These are phyloP conservation scores for cattle (Bos taurus) DNA, from an alignment of 2,113 vertebrate species.

Conservation along the genomic window DNA sequence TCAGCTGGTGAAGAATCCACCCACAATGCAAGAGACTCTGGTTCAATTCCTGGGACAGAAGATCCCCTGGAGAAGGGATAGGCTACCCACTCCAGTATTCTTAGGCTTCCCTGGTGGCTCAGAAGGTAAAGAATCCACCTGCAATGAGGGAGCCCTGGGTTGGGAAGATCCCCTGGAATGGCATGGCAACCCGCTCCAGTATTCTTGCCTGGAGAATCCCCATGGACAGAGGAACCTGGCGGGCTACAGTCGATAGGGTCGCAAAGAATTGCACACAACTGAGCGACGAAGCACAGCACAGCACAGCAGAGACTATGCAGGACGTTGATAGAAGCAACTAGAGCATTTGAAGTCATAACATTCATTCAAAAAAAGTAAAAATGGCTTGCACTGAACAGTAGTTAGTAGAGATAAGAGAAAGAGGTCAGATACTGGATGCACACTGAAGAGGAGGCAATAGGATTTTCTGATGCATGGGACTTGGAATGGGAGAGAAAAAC, in stretches of 20 bases:
- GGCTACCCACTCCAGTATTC: not conserved
- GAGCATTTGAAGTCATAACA: not conserved
- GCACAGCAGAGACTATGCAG: accelerated
- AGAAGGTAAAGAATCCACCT: not conserved
- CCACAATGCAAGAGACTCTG: not conserved
- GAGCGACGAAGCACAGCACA: accelerated
- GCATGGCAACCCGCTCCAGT: not conserved
- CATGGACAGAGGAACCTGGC: not conserved
- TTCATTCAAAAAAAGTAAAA: not conserved
- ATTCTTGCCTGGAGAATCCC: not conserved
- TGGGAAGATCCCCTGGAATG: not conserved
- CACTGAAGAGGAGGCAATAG: no score
- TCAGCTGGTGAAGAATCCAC: not conserved
- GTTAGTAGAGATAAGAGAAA: not conserved
- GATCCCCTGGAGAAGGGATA: not conserved
- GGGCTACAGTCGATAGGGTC: not conserved
- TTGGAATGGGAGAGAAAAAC: not conserved
- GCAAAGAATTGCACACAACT: not conserved
- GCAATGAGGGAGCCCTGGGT: not conserved
- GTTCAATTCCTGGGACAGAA: not conserved
- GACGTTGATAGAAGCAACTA: not conserved
- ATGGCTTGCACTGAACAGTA: not conserved
- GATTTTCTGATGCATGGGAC: not conserved
- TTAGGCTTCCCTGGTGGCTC: not conserved
- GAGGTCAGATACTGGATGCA: not conserved